phyloP scores from a whole-genome alignment of 2,888 invertebrate species.

The Nemotelus nigrinus region DNA sequence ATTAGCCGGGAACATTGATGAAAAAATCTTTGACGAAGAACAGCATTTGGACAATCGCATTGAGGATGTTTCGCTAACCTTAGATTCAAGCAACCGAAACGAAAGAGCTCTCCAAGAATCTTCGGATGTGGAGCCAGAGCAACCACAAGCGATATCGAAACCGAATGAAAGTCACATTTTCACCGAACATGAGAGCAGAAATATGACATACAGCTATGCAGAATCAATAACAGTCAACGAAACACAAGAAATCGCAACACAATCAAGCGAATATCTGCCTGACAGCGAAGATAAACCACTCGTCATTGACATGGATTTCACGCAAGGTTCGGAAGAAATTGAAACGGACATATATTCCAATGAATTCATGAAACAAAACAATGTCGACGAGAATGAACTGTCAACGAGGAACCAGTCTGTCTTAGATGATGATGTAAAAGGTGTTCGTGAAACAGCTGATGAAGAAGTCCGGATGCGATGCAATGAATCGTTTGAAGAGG shows the following conservation, averaged over 20 bases:
- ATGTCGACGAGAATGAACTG: background rate
- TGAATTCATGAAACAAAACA: background rate
- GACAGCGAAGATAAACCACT: conserved; percentile 21
- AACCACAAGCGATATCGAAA: too few species aligned
- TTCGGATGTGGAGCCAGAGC: too few species aligned
- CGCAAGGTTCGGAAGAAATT: background rate
- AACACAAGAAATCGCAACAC: background rate
- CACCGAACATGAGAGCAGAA: too few species aligned
- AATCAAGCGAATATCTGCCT: background rate
- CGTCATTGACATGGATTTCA: conserved; percentile 1
- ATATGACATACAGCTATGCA: too few species aligned
- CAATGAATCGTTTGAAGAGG: background rate
- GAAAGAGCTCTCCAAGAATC: too few species aligned
- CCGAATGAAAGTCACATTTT: too few species aligned
- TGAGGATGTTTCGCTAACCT: too few species aligned
- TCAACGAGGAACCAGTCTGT: too few species aligned
- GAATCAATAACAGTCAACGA: background rate
- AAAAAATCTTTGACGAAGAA: too few species aligned
- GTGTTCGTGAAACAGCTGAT: background rate
- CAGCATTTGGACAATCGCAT: too few species aligned
- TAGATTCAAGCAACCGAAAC: too few species aligned
- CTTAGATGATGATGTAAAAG: background rate
- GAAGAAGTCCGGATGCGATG: background rate
- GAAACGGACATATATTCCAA: background rate
- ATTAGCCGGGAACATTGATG: too few species aligned